A percentile compares a stretch with the other conserved stretches of the same genome.
Conservation (phyloP, 2,113 vertebrate species). For the Anoura caudifer region DNA sequence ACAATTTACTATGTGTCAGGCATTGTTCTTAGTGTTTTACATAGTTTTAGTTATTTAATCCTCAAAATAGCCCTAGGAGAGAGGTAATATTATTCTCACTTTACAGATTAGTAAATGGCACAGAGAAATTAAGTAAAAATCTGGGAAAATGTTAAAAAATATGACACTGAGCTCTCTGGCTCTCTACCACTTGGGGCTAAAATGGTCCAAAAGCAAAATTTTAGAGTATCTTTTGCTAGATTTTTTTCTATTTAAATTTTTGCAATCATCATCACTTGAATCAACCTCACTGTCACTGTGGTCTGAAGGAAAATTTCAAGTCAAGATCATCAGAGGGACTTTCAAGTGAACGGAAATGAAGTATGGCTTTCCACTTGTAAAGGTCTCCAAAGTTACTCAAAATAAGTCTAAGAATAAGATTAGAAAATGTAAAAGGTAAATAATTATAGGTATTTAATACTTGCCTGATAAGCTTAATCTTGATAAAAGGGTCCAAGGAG, state of each 20-base stretch:
- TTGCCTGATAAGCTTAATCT: background rate
- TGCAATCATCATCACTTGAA: background rate
- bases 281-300: background rate
- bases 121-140: background rate
- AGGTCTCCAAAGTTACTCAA: background rate
- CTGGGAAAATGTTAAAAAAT: background rate
- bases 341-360: background rate
- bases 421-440: background rate
- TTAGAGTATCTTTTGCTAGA: background rate
- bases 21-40: background rate
- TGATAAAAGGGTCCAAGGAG: background rate
- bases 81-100: background rate
- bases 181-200: background rate
- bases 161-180: background rate
- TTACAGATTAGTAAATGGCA: slow-evolving; percentile 11
- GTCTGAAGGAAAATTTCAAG: slow-evolving; percentile 23
- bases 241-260: background rate
- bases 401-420: background rate
- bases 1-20: background rate
- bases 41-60: background rate
- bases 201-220: slow-evolving; percentile 20
- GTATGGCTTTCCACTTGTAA: background rate
- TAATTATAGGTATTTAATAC: background rate
- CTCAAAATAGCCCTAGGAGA: background rate
- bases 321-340: background rate